phyloP scores from a whole-genome alignment of 2,113 vertebrate genomes.

The Prionailurus viverrinus region DNA sequence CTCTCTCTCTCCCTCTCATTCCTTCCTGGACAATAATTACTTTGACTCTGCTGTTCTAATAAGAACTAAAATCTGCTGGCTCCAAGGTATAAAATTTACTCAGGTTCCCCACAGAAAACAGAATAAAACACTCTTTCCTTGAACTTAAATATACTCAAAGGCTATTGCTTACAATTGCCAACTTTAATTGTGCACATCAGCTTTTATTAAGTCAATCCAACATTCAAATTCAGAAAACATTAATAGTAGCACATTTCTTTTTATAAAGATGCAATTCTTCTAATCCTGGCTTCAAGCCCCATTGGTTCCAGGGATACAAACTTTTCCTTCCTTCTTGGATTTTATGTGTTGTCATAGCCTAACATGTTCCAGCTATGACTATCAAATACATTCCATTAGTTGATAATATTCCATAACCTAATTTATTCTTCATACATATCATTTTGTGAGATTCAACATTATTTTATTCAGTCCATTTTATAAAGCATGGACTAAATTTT shows the following conservation, averaged over 20 bases:
- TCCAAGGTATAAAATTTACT: constrained; percentile 41
- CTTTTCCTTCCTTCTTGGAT: constrained; percentile 28
- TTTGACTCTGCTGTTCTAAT: constrained; percentile 16
- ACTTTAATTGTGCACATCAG: not conserved
- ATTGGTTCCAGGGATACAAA: constrained; percentile 12
- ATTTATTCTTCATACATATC: not conserved
- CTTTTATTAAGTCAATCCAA: constrained; percentile 53
- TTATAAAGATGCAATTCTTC: constrained; percentile 33
- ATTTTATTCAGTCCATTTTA: constrained; percentile 22
- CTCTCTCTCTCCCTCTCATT: not conserved
- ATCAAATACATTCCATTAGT: not conserved
- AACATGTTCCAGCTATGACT: constrained; percentile 6
- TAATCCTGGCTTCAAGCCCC: constrained; percentile 28
- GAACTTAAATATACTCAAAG: constrained; percentile 42
- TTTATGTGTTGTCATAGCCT: not conserved
- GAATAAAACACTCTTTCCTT: constrained; percentile 46
- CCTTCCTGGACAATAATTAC: constrained; percentile 8
- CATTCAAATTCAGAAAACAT: constrained; percentile 58
- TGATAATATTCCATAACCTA: not conserved
- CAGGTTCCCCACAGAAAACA: constrained; percentile 26
- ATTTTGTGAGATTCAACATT: constrained; percentile 38
- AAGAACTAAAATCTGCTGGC: constrained; percentile 24
- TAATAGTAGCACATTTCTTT: constrained; percentile 29
- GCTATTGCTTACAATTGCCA: constrained; percentile 13
- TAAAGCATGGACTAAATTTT: constrained; percentile 18